These are phyloP conservation scores for Seira sanloemensis DNA, from an alignment of 2,888 invertebrate species.

Conservation along the genomic window DNA sequence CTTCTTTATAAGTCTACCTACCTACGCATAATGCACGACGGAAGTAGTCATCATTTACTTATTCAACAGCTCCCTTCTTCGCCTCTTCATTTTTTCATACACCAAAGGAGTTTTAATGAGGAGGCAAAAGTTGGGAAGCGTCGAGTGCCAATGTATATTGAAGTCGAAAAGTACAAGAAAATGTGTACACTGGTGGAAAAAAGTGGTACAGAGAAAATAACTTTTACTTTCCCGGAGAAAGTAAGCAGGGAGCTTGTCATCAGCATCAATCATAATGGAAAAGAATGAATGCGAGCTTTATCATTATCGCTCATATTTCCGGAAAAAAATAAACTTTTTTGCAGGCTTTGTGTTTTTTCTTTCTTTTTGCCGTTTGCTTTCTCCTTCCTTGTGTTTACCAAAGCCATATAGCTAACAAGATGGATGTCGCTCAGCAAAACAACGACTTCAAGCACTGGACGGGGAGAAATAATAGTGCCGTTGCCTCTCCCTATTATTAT, in stretches of 20 bases:
- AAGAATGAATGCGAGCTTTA: constrained; percentile 25
- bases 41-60: neutral
- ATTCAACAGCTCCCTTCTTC: neutral
- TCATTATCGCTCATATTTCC: constrained; percentile 39
- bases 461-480: neutral
- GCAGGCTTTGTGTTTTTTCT: constrained; percentile 7
- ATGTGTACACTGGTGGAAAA: neutral
- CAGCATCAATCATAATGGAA: constrained; percentile 36
- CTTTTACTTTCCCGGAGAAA: neutral
- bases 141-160: neutral
- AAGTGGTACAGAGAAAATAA: neutral
- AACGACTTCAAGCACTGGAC: too few relatives aligned
- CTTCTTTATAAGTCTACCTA: too few relatives aligned
- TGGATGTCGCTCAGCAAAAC: neutral
- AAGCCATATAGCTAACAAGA: neutral
- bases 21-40: neutral
- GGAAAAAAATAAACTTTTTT: constrained; percentile 17
- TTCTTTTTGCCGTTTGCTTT: neutral
- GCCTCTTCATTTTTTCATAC: neutral
- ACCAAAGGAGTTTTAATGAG: constrained; percentile 36
- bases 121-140: neutral
- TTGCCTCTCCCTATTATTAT: neutral
- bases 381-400: neutral
- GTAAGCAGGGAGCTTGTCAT: constrained; percentile 34
- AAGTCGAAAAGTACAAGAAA: too few relatives aligned